Conservation (phyloP, 2,888 invertebrate species). For the Azorinus chamasolen region DNA sequence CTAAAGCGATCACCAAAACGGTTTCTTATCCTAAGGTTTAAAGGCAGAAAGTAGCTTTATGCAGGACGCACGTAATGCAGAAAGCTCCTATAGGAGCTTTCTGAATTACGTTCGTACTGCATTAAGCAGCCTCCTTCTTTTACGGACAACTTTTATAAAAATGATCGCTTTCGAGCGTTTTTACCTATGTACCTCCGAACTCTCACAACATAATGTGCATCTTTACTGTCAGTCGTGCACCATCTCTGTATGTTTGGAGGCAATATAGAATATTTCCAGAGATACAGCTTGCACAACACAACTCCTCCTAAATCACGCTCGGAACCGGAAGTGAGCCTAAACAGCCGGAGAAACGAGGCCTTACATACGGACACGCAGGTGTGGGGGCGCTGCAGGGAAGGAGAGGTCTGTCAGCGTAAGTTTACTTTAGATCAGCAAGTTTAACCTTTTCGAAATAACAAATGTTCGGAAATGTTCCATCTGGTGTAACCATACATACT, state of each 20-base stretch:
- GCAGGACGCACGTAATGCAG: too few species aligned
- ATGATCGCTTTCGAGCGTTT: too few species aligned
- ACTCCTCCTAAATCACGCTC: constrained; percentile 1
- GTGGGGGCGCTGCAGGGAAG: constrained; percentile 33
- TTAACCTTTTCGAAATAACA: constrained; percentile 57
- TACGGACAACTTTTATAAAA: too few species aligned
- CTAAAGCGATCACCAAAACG: too few species aligned
- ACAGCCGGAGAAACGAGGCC: not conserved
- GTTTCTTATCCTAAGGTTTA: too few species aligned
- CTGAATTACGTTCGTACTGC: too few species aligned
- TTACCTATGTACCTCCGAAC: too few species aligned
- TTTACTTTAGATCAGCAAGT: constrained; percentile 60
- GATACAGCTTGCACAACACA: too few species aligned
- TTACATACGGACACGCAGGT: constrained; percentile 28
- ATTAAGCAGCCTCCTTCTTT: too few species aligned
- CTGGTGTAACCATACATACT: constrained; percentile 23
- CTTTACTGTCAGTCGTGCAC: not conserved
- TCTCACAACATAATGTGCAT: not conserved
- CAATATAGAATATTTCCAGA: too few species aligned
- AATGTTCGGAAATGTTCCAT: constrained; percentile 37
- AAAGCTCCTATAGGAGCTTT: too few species aligned
- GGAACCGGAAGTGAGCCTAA: constrained; percentile 1
- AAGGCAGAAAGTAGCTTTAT: too few species aligned
- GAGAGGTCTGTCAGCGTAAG: constrained; percentile 46
- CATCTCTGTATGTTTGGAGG: not conserved